Evolutionary conservation across 2,888 invertebrate genomes (phyloP), one percentile per base, ranked within the genome.

Genomic region (Cordilura impudica): DNA sequence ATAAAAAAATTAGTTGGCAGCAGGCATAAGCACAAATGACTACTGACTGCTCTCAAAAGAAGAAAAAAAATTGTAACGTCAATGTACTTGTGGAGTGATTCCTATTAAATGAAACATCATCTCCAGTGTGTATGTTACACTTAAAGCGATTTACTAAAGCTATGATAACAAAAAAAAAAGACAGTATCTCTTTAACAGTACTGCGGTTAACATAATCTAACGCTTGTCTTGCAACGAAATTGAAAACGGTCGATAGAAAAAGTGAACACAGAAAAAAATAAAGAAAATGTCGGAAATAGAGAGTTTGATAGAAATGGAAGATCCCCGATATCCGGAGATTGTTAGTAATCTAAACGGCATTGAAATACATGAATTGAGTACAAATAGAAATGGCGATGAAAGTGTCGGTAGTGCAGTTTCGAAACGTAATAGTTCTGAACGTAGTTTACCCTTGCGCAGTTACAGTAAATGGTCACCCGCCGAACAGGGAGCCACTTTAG

Each of bases 401-500:
- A 71, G 45, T 4, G 75, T 23, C 61, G 82, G 71, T 23, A 58
- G 16, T 72, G 79, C 66, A 43, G 54, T 85, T 0, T 86, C 87
- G 4, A 86, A 87, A 58, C 85, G 88, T 8, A 88, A 88, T 77
- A 87, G 87, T 77, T 88, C 87, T 4, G 89, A 89, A 81, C 84
- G 87, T 10, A 89, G 88, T 78, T 75, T 89, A 23, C 88, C 90
- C 1, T 53, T 89, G 66, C 84, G 91, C 61, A 91, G 90, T 83
- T 92, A 92, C 82, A 91, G 89, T 51, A 90, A 91, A 83, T 92
- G 92, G 92, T 91, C 92, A 19, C 91, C 92, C 3, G 87, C 91
- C 16, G 91, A 92, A 74, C 93, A 93, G 53, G 94, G 93, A 0
- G 91, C 94, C 58, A 96, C 95, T 0, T 90, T 96, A 29, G 94